phyloP scores from a whole-genome alignment of 2,797 vertebrate species.

The Paguma larvata region DNA sequence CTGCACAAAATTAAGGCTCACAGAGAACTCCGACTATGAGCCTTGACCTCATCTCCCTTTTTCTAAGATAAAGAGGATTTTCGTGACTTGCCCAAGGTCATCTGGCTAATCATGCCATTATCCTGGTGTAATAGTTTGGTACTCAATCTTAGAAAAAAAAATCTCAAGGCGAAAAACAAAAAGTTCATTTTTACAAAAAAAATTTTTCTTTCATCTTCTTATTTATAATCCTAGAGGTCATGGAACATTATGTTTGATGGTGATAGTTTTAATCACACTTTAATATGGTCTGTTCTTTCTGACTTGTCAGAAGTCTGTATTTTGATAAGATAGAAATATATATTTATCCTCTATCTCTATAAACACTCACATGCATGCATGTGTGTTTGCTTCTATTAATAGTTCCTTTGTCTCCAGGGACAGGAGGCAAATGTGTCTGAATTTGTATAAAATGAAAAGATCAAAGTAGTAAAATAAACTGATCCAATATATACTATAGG shows the following conservation, averaged over 20 bases:
- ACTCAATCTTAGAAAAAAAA: neutral
- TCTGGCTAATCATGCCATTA: neutral
- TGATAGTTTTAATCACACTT: neutral
- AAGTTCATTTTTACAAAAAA: conserved; percentile 5
- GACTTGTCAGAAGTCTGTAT: conserved; percentile 11
- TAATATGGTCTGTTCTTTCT: conserved; percentile 34
- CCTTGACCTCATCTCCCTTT: neutral
- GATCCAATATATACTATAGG: neutral
- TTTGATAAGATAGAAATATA: conserved; percentile 56
- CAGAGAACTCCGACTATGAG: neutral
- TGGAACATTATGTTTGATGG: neutral
- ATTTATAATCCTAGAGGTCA: neutral
- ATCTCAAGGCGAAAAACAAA: conserved; percentile 10
- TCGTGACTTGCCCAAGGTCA: conserved; percentile 29
- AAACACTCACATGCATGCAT: neutral
- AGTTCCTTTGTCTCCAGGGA: conserved; percentile 49
- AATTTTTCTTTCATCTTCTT: neutral
- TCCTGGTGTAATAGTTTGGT: neutral
- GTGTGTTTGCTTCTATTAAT: neutral
- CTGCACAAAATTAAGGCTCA: neutral
- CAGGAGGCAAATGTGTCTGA: conserved; percentile 28
- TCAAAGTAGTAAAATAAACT: neutral
- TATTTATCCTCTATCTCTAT: conserved; percentile 6
- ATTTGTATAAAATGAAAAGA: conserved; percentile 21
- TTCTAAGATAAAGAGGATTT: conserved; percentile 31